A percentile compares a stretch with the other conserved stretches of the same genome.
Evolutionary conservation across 2,113 vertebrate genomes (phyloP).

Genomic region (Carassius auratus): DNA sequence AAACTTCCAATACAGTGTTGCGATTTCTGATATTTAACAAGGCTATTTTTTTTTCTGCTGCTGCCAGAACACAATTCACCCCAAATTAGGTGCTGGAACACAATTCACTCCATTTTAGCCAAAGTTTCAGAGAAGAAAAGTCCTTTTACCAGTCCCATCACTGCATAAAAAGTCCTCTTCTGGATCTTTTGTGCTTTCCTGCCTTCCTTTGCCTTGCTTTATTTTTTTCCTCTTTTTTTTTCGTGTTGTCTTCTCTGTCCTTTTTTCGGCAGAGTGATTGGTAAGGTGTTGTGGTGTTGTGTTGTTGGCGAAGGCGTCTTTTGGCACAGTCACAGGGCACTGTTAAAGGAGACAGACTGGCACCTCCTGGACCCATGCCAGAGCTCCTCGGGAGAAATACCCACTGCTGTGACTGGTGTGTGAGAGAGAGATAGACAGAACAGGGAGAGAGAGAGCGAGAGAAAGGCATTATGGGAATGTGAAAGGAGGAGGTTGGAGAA

Average conservation of each 20-base stretch:
- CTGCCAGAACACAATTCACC: not conserved
- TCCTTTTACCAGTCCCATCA: constrained; percentile 17
- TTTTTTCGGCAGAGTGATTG: constrained; percentile 59
- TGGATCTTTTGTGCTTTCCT: constrained; percentile 55
- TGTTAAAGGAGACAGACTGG: constrained; percentile 71
- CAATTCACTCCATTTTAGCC: not conserved
- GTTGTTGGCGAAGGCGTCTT: constrained; percentile 61
- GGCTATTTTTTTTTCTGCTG: not conserved
- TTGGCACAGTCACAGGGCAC: constrained; percentile 62
- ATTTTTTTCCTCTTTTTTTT: constrained; percentile 60
- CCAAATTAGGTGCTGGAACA: not conserved
- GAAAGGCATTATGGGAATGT: constrained; percentile 66
- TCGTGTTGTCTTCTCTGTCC: constrained; percentile 57
- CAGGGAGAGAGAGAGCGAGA: constrained; percentile 20
- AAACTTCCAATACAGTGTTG: not conserved
- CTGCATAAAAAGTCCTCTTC: constrained; percentile 28
- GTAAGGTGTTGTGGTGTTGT: constrained; percentile 61
- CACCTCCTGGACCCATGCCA: constrained; percentile 72
- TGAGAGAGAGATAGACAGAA: constrained; percentile 38
- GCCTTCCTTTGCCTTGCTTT: constrained; percentile 62
- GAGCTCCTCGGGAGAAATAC: constrained; percentile 68
- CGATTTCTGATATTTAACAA: not conserved
- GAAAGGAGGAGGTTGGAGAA: constrained; percentile 57
- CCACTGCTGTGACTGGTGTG: constrained; percentile 64
- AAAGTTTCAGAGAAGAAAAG: constrained; percentile 30